Conservation (phyloP, 2,888 invertebrate genomes). For the Cosmopolites sordidus region DNA sequence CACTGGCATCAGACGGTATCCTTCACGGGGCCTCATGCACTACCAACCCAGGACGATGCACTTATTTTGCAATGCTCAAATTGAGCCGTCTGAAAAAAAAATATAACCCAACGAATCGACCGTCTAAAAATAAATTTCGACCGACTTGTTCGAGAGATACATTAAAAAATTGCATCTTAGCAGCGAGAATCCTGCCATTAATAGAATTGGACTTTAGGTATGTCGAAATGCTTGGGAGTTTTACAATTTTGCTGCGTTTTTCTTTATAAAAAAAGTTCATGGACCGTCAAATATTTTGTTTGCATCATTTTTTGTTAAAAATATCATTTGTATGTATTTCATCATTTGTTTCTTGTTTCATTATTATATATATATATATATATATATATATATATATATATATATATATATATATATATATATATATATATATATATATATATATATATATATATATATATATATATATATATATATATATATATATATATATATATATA, state of each 20-base stretch:
- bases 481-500: too few species aligned
- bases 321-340: too few species aligned
- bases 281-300: too few species aligned
- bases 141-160: constrained; percentile 14
- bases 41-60: constrained; percentile 18
- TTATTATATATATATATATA: too few species aligned
- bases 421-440: too few species aligned
- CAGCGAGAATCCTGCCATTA: constrained; percentile 1
- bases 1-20: constrained; percentile 10
- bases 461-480: too few species aligned
- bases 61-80: constrained; percentile 23
- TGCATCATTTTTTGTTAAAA: too few species aligned
- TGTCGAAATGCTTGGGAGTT: background rate
- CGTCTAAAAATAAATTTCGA: constrained; percentile 18
- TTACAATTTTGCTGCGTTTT: background rate
- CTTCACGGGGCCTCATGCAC: constrained; percentile 11
- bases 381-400: too few species aligned
- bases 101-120: constrained; percentile 11
- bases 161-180: constrained; percentile 18
- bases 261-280: too few species aligned
- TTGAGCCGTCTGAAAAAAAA: constrained; percentile 16
- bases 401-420: too few species aligned
- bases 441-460: too few species aligned
- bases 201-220: constrained; percentile 1
- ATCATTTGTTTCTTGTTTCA: too few species aligned